Evolutionary conservation across 2,113 vertebrate genomes (phyloP).

Genomic region (Opisthocomus hoazin): DNA sequence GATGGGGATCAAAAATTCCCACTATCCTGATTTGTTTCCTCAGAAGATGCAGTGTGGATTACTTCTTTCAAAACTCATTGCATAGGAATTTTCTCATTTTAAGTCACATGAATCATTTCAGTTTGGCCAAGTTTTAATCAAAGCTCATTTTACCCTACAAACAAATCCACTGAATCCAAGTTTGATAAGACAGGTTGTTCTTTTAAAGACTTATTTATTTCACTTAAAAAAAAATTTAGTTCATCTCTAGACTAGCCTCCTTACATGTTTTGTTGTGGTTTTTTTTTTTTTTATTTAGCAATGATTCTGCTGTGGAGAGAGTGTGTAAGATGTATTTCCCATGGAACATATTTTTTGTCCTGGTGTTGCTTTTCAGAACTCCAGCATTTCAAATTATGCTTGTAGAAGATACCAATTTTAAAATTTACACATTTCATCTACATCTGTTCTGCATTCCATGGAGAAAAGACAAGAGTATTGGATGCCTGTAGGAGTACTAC

Average conservation of each 20-base stretch:
- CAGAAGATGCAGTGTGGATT: background rate
- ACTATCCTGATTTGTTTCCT: background rate
- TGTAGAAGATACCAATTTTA: background rate
- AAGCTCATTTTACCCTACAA: background rate
- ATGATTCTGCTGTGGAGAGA: background rate
- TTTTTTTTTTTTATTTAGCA: background rate
- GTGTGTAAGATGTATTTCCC: background rate
- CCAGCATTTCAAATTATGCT: background rate
- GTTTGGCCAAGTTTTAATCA: background rate
- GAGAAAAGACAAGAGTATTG: background rate
- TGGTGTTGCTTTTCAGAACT: background rate
- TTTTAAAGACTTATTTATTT: background rate
- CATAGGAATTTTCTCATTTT: background rate
- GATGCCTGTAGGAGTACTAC: background rate
- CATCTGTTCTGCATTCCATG: background rate
- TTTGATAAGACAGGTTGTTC: background rate
- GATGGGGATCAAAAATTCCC: background rate
- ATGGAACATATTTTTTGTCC: background rate
- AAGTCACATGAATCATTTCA: background rate
- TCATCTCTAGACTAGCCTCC: background rate
- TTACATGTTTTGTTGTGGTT: background rate
- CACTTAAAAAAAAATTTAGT: background rate
- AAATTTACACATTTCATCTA: background rate
- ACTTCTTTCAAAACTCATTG: background rate
- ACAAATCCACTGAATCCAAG: background rate